These are phyloP conservation scores for Aphis craccivora DNA, from an alignment of 1,140 invertebrate species.

Conservation along the genomic window DNA sequence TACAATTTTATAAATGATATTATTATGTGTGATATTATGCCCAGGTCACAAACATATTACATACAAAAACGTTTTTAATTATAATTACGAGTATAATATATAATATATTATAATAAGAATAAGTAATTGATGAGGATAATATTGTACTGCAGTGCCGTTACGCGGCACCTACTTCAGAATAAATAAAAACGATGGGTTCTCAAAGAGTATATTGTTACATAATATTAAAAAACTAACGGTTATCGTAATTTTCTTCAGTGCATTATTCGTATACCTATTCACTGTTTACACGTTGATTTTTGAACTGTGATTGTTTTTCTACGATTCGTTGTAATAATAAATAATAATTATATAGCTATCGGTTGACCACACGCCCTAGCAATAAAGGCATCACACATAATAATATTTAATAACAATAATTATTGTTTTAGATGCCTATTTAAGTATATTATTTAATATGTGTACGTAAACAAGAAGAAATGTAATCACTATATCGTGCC, in stretches of 20 bases:
- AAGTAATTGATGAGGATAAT: too few relatives aligned
- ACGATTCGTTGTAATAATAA: not conserved
- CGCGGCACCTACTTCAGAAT: not conserved
- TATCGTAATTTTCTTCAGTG: not conserved
- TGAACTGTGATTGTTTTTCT: not conserved
- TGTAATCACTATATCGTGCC: not conserved
- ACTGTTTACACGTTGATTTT: not conserved
- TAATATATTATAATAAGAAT: too few relatives aligned
- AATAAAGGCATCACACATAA: not conserved
- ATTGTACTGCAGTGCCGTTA: too few relatives aligned
- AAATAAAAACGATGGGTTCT: not conserved
- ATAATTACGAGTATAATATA: too few relatives aligned
- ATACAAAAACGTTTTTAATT: not conserved
- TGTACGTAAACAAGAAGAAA: not conserved
- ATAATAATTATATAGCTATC: not conserved
- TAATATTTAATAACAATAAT: not conserved
- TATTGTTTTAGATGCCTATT: not conserved
- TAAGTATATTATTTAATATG: not conserved
- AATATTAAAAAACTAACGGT: not conserved
- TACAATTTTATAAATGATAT: not conserved
- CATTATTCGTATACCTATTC: not conserved
- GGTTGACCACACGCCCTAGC: not conserved
- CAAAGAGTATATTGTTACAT: not conserved
- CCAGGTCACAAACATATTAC: not conserved
- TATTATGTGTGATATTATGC: not conserved